phyloP scores from a whole-genome alignment of 2,888 invertebrate genomes.

The Lobophora halterata region DNA sequence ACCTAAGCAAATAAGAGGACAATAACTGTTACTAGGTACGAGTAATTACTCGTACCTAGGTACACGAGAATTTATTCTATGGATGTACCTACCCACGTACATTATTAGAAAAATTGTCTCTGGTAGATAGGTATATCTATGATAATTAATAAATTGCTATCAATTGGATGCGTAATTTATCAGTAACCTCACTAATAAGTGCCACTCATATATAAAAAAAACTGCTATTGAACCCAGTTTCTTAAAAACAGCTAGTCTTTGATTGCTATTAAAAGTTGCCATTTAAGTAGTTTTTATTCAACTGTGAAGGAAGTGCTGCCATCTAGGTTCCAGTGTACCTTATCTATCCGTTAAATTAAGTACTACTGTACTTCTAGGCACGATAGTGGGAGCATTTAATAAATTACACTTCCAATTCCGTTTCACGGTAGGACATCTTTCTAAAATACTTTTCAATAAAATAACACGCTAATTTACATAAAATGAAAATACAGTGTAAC shows the following conservation, averaged over 20 bases:
- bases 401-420: slow-evolving; percentile 18
- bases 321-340: no score
- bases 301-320: no score
- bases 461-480: slow-evolving; percentile 17
- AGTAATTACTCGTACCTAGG: no score
- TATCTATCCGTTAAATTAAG: no score
- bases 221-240: no score
- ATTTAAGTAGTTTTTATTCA: no score
- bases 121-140: no score
- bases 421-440: slow-evolving; percentile 13
- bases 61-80: slow-evolving; percentile 14
- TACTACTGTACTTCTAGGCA: neutral
- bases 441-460: slow-evolving; percentile 9
- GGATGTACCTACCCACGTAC: slow-evolving; percentile 24
- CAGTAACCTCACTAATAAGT: slow-evolving; percentile 5
- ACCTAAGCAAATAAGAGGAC: slow-evolving; percentile 20
- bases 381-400: slow-evolving; percentile 5
- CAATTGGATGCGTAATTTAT: slow-evolving; percentile 18
- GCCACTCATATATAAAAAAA: no score
- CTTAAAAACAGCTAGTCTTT: no score
- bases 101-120: slow-evolving; percentile 21
- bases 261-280: no score
- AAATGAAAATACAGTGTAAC: slow-evolving; percentile 23
- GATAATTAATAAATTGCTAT: no score
- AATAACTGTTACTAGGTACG: no score